These are phyloP conservation scores for Cylindroiulus punctatus DNA, from an alignment of 2,888 invertebrate genomes.

Conservation along the genomic window DNA sequence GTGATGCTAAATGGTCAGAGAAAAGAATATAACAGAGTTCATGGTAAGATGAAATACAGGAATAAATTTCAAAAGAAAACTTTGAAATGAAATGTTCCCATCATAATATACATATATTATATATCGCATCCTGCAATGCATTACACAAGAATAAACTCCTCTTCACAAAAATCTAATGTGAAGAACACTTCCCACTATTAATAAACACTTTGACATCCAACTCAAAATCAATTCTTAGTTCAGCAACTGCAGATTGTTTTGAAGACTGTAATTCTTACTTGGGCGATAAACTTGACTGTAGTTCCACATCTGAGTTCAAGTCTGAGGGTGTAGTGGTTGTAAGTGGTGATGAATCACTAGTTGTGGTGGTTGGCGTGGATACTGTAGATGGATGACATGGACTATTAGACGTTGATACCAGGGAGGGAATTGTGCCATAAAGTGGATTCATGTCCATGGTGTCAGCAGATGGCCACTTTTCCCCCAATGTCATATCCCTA, in stretches of 20 bases:
- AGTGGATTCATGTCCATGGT: constrained; percentile 62
- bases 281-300: constrained; percentile 48
- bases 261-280: constrained; percentile 50
- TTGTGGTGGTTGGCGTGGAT: constrained; percentile 51
- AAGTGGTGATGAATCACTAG: constrained; percentile 54
- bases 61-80: neutral
- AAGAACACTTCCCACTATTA: constrained; percentile 94
- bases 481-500: constrained; percentile 70
- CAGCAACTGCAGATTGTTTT: constrained; percentile 65
- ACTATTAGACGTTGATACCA: neutral
- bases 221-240: constrained; percentile 95
- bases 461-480: constrained; percentile 66
- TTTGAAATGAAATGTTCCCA: too few relatives aligned
- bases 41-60: neutral
- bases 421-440: neutral
- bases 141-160: constrained; percentile 66
- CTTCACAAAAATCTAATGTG: constrained; percentile 83
- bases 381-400: neutral
- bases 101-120: too few relatives aligned
- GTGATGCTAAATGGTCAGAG: neutral
- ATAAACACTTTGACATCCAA: constrained; percentile 95
- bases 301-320: constrained; percentile 51
- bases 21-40: neutral
- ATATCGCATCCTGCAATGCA: too few relatives aligned
- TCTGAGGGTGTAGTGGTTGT: constrained; percentile 54